A percentile compares a stretch with the other conserved stretches of the same genome.
Conservation (phyloP, 2,113 vertebrate species). For the Alethe diademata region DNA sequence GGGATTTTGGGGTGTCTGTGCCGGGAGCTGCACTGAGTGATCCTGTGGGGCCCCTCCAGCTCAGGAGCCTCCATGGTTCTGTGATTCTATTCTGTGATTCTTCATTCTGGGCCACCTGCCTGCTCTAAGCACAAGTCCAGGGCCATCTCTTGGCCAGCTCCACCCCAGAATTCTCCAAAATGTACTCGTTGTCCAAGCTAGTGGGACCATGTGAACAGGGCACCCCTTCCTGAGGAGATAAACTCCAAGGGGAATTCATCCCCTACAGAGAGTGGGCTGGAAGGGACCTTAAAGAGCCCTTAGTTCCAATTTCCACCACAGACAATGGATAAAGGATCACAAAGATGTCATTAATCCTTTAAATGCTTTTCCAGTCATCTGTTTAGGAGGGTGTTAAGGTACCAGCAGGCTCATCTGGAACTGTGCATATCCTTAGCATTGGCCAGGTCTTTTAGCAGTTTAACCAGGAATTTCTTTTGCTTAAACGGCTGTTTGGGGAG, state of each 20-base stretch:
- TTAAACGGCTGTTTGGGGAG: neutral
- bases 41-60: neutral
- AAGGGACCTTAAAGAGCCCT: neutral
- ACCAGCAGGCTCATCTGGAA: neutral
- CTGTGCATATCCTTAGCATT: neutral
- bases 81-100: neutral
- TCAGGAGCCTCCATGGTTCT: neutral
- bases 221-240: neutral
- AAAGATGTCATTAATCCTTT: neutral
- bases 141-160: neutral
- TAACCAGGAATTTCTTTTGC: neutral
- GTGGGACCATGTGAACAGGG: neutral
- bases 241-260: neutral
- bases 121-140: neutral
- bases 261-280: neutral
- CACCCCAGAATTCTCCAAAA: neutral
- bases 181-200: neutral
- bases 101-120: neutral
- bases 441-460: neutral
- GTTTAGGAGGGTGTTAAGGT: neutral
- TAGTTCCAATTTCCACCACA: neutral
- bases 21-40: accelerated
- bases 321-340: neutral
- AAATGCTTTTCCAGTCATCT: neutral
- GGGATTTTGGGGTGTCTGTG: neutral